Base-by-base conservation (phyloP, 2,797 vertebrate genomes). In the Muraenolepis orangiensis region DNA sequence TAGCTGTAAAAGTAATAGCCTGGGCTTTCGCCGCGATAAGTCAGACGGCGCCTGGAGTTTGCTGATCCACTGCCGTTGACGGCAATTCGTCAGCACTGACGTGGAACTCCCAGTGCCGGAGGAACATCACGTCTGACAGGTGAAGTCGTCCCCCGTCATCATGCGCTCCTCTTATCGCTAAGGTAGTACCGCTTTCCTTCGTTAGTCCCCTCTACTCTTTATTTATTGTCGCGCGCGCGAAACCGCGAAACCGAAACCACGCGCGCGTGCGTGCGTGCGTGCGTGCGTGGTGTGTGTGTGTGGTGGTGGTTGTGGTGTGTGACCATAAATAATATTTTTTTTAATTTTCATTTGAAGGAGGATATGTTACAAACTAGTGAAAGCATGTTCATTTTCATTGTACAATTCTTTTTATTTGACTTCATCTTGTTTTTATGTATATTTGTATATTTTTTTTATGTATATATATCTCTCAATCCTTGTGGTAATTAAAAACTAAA, bases 1-100 rank as follows among this genome's bases (percentile, higher is more conserved):
- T 78, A 78, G 86, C 87, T 87, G 75, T 76, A 74, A 72, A 85
- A 81, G 85, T 88, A 89, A 89, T 85, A 84, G 88, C 85, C 87
- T 87, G 89, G 88, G 12, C 36, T 81, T 84, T 6, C 78, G 74
- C 82, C 89, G 84, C 86, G 86, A 93, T 90, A 91, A 91, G 88
- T 90, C 87, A 88, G 85, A 84, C 84, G 79, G 79, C 85, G 85
- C 81, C 73, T 72, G 28, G 28, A 89, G 87, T 88, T 84, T 84
- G 78, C 87, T 87, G 91, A 92, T 91, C 87, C 87, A 86, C 82
- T 74, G 86, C 84, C 88, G 86, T 85, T 71, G 79, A 76, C 77
- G 79, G 82, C 82, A 87, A 90, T 93, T 91, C 89, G 85, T 94
- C 90, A 92, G 81, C 67, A 75, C 82, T 88, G 91, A 91, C 90